These are phyloP conservation scores for Calypte anna DNA, from an alignment of 2,113 vertebrate species.

Conservation along the genomic window DNA sequence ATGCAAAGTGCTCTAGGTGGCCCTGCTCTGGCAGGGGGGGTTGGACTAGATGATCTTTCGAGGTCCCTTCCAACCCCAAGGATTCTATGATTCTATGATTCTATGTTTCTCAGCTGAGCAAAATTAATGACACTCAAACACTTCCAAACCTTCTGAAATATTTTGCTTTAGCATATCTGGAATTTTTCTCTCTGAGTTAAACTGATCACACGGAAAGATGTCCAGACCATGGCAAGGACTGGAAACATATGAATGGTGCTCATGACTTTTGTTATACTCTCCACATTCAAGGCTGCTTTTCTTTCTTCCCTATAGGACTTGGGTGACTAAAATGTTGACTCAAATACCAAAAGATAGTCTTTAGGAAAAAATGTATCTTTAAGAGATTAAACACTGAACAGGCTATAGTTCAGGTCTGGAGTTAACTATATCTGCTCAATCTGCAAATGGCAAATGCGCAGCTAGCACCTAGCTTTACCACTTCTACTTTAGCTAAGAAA, in stretches of 20 bases:
- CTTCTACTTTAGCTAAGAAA: not conserved
- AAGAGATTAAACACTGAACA: not conserved
- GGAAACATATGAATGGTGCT: not conserved
- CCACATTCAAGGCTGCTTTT: accelerated
- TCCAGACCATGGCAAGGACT: not conserved
- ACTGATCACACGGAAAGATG: not conserved
- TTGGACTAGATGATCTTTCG: no score
- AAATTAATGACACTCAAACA: not conserved
- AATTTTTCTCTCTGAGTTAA: not conserved
- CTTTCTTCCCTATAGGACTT: accelerated
- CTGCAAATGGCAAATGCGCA: not conserved
- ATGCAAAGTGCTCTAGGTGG: no score
- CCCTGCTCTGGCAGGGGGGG: no score
- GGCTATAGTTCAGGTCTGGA: not conserved
- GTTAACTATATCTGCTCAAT: not conserved
- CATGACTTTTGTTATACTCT: not conserved
- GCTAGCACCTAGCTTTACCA: not conserved
- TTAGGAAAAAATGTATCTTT: not conserved
- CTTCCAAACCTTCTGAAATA: not conserved
- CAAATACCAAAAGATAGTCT: not conserved
- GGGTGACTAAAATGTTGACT: not conserved
- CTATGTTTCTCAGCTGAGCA: not conserved
- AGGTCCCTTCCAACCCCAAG: no score
- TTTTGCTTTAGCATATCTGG: not conserved
- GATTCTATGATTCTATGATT: no score